Evolutionary conservation across 2,113 vertebrate genomes (phyloP), one percentile per base, ranked within the genome.

Genomic region (Zapornia atra): DNA sequence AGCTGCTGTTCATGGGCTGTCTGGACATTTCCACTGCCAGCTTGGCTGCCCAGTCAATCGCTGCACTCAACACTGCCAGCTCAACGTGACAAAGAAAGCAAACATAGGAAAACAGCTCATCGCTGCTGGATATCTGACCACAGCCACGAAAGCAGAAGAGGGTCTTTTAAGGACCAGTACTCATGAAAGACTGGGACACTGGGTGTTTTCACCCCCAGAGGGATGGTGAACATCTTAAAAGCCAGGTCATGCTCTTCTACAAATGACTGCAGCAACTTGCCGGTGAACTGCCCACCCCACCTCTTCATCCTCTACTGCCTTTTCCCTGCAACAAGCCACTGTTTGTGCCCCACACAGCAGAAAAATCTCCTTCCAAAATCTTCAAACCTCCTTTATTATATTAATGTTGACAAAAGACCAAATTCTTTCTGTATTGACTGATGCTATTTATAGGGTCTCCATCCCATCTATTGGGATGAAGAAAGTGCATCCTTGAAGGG

Each of bases 1-100:
- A 82, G 84, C 92, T 90, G 90, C 93, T 96, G 56, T 91, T 97
- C 94, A 59, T 69, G 90, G 95, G 76, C 80, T 88, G 96, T 92
- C 91, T 94, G 92, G 88, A 25, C 75, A 11, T 88, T 91, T 34
- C 90, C 7, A 10, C 86, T 94, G 94, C 94, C 97, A 95, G 88
- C 93, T 85, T 16, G 61, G 88, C 85, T 88, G 75, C 92, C 90
- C 87, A 13, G 22, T 92, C 95, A 91, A 28, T 87, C 16, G 6
- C 19, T 9, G 92, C 90, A 51, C 94, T 90, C 78, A 90, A 53
- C 54, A 2, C 83, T 38, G 75, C 61, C 92, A 85, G 82, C 31
- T 57, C 82, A 19, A 80, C 12, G 5, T 54, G 78, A 93, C 64
- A 70, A 81, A 81, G 50, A 82, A 88, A 88, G 88, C 80, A 86